Evolutionary conservation across 2,888 invertebrate genomes (phyloP).

Genomic region (Abscondita cerata): DNA sequence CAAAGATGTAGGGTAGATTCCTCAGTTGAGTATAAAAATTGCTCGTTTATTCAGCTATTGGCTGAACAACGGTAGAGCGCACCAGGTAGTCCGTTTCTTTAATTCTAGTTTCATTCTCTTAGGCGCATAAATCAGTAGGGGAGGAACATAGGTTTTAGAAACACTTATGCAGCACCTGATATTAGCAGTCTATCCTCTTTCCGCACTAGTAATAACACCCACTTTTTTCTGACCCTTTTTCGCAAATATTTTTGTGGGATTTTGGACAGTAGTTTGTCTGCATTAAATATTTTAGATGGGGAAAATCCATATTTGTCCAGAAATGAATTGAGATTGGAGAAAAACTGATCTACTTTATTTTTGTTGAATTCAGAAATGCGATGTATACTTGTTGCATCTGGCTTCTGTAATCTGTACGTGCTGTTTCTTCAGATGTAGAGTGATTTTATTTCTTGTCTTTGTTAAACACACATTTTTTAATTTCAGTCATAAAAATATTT

Average conservation of each 20-base stretch:
- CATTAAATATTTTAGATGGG: not conserved
- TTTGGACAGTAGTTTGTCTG: constrained; percentile 2
- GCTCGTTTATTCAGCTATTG: not conserved
- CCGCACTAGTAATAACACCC: too few species aligned
- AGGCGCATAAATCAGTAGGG: not conserved
- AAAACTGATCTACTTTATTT: not conserved
- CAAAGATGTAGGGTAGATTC: too few species aligned
- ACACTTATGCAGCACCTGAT: not conserved
- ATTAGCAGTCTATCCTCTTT: too few species aligned
- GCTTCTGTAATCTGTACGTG: not conserved
- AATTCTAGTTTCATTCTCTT: not conserved
- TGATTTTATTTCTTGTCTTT: not conserved
- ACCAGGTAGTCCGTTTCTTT: not conserved
- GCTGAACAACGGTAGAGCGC: not conserved
- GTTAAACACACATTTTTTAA: not conserved
- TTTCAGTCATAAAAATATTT: not conserved
- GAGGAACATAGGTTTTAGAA: not conserved
- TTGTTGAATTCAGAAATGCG: constrained; percentile 1
- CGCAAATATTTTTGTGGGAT: not conserved
- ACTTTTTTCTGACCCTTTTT: not conserved
- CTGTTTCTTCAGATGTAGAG: not conserved
- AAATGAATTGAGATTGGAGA: too few species aligned
- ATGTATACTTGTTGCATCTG: not conserved
- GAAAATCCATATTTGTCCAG: constrained; percentile 1
- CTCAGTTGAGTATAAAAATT: not conserved